Evolutionary conservation across 2,797 vertebrate genomes (phyloP).

Genomic region (Darevskia nairensis): DNA sequence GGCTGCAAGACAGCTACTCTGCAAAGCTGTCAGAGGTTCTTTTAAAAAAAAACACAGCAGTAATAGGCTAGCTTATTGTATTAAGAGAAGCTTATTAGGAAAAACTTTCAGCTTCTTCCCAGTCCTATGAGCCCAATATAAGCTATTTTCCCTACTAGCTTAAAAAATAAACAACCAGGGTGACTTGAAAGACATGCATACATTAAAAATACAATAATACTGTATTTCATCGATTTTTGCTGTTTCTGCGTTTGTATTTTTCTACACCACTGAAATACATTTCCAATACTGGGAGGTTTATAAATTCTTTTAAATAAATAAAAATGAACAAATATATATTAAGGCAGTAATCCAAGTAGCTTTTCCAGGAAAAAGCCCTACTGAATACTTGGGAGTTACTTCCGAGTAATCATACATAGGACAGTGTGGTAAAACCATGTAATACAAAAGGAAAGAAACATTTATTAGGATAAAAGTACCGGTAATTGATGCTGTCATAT

Average conservation of each 20-base stretch:
- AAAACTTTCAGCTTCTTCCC: background rate
- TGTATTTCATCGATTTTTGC: background rate
- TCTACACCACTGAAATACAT: no score
- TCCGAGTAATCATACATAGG: background rate
- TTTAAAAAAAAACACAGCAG: background rate
- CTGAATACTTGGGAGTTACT: background rate
- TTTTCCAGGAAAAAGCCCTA: background rate
- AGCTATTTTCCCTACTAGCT: background rate
- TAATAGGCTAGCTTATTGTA: background rate
- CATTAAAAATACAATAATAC: background rate
- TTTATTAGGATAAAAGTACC: background rate
- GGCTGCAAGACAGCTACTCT: background rate
- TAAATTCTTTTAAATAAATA: no score
- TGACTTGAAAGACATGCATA: background rate
- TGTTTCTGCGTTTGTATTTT: no score
- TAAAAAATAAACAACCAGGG: background rate
- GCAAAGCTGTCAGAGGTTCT: background rate
- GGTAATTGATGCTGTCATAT: background rate
- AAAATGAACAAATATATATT: no score
- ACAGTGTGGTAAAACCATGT: no score
- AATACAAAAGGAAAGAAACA: background rate
- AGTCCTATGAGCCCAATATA: background rate
- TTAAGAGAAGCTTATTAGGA: background rate
- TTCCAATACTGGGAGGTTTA: no score
- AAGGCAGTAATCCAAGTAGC: background rate